Evolutionary conservation across 2,797 vertebrate genomes (phyloP).

Genomic region (Oryzias sinensis): DNA sequence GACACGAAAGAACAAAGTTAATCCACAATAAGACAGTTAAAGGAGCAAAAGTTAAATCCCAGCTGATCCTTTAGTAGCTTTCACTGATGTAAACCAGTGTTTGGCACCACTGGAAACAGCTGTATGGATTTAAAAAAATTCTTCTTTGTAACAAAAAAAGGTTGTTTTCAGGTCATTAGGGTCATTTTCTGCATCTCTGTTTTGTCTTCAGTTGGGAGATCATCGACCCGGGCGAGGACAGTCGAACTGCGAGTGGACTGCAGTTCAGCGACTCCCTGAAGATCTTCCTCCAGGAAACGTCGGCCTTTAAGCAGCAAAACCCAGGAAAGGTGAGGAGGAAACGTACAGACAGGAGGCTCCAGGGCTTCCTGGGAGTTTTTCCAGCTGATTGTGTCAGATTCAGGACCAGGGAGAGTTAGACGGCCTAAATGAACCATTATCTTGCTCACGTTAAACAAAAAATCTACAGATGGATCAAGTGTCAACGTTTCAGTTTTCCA

Average conservation of each 20-base stretch:
- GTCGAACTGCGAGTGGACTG: conserved; percentile 78
- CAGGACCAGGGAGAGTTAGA: neutral
- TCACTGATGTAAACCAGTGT: too few relatives aligned
- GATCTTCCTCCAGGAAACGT: conserved; percentile 91
- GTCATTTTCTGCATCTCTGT: neutral
- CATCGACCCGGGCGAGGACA: conserved; percentile 80
- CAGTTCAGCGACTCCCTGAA: conserved; percentile 86
- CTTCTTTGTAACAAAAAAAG: neutral
- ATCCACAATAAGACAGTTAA: too few relatives aligned
- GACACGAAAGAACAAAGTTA: too few relatives aligned
- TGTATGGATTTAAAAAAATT: too few relatives aligned
- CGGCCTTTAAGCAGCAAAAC: conserved; percentile 94
- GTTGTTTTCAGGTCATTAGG: neutral
- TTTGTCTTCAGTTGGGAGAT: conserved; percentile 84
- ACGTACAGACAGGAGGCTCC: neutral
- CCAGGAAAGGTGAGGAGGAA: conserved; percentile 89
- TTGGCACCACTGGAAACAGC: too few relatives aligned
- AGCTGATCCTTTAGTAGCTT: too few relatives aligned
- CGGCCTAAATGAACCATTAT: too few relatives aligned
- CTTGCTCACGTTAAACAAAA: too few relatives aligned
- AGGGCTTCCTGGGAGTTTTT: neutral
- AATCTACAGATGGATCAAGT: too few relatives aligned
- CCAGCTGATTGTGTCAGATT: neutral
- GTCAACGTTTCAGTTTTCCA: too few relatives aligned
- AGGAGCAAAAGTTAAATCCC: too few relatives aligned